phyloP scores from a whole-genome alignment of 1,140 invertebrate species.

The Vanessa tameamea region DNA sequence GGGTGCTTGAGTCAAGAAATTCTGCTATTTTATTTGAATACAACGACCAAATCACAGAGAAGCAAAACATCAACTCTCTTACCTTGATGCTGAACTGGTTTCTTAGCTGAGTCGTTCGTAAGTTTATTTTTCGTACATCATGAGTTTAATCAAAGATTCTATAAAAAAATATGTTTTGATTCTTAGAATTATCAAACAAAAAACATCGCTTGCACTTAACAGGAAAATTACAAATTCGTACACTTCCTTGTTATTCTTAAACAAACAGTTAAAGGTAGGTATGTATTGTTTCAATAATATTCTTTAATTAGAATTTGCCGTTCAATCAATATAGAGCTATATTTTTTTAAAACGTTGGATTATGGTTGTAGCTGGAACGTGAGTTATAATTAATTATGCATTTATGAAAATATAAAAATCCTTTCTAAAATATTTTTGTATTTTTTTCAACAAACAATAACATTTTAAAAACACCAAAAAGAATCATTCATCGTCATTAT shows the following conservation, averaged over 20 bases:
- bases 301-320: neutral
- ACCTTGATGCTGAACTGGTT: no score
- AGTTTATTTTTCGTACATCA: neutral
- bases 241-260: constrained; percentile 1
- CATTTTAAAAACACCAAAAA: no score
- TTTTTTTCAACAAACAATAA: no score
- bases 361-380: neutral
- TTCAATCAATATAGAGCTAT: neutral
- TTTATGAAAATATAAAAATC: neutral
- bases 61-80: no score
- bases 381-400: neutral
- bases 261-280: neutral
- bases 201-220: no score
- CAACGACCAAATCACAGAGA: neutral
- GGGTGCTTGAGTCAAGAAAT: no score
- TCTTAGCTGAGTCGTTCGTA: neutral
- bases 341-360: neutral
- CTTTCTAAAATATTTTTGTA: no score
- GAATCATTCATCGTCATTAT: no score
- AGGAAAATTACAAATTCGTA: neutral
- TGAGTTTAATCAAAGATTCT: no score
- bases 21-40: neutral
- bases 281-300: neutral
- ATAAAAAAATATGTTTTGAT: no score
- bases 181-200: no score